These are phyloP conservation scores for Arctopsyche grandis DNA, from an alignment of 1,140 invertebrate species.

Conservation along the genomic window DNA sequence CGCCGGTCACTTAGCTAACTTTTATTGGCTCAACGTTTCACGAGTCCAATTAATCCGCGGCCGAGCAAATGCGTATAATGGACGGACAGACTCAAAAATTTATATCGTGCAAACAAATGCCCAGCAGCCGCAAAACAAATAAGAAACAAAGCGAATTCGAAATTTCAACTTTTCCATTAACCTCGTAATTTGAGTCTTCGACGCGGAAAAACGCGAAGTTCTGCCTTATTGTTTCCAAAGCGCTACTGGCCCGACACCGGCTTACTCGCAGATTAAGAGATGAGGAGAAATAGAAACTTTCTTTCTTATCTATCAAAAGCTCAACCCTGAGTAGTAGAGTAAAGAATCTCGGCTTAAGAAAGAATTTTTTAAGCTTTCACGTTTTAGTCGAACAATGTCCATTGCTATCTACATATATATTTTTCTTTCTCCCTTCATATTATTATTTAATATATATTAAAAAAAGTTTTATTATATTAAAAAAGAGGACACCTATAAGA, in stretches of 20 bases:
- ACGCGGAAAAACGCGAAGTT: neutral
- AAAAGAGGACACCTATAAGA: too few species aligned
- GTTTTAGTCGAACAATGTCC: neutral
- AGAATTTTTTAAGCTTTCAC: slow-evolving; percentile 4
- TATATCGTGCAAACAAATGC: neutral
- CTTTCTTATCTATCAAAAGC: slow-evolving; percentile 48
- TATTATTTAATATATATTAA: too few species aligned
- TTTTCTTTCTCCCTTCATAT: too few species aligned
- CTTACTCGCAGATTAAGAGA: slow-evolving; percentile 50
- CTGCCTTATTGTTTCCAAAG: slow-evolving; percentile 39
- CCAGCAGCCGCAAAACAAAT: neutral
- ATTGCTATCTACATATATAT: too few species aligned
- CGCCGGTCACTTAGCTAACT: slow-evolving; percentile 30
- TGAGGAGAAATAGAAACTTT: slow-evolving; percentile 49
- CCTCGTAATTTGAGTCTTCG: neutral
- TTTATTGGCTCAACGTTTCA: slow-evolving; percentile 17
- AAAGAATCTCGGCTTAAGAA: slow-evolving; percentile 12
- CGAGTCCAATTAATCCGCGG: slow-evolving; percentile 8
- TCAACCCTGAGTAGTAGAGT: slow-evolving; percentile 32
- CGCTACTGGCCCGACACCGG: slow-evolving; percentile 25
- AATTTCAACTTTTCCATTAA: slow-evolving; percentile 45
- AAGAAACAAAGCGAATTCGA: neutral
- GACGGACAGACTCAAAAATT: slow-evolving; percentile 13
- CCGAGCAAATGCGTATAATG: neutral
- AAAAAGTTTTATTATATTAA: too few species aligned